Conservation (phyloP, 2,797 vertebrate genomes). For the Cirrhinus mrigala region DNA sequence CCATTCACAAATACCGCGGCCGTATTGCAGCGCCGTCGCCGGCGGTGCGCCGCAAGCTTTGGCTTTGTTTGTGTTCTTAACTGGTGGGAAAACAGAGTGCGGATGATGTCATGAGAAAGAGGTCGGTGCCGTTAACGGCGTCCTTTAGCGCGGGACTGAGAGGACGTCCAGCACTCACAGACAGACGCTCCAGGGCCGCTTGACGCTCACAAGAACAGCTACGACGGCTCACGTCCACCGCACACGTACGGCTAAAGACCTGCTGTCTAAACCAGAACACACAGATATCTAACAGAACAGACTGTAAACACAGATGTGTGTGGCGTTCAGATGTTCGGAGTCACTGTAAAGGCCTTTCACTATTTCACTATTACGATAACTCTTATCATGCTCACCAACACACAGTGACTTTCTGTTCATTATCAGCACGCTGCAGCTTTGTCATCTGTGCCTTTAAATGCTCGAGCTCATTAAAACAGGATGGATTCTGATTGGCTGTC, state of each 20-base stretch:
- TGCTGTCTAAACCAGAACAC: neutral
- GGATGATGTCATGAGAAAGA: slow-evolving; percentile 44
- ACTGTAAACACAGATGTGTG: neutral
- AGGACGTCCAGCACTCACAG: slow-evolving; percentile 44
- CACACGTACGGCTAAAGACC: no score
- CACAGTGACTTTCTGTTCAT: no score
- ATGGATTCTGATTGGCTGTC: no score
- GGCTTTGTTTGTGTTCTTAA: slow-evolving; percentile 47
- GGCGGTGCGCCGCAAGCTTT: neutral
- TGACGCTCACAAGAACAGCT: no score
- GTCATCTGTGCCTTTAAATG: no score
- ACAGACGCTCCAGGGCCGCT: slow-evolving; percentile 12
- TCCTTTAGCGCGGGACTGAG: slow-evolving; percentile 40
- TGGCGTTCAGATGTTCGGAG: neutral
- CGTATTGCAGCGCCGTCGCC: slow-evolving; percentile 2
- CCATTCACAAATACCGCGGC: neutral
- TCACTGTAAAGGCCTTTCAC: no score
- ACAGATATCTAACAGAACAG: neutral
- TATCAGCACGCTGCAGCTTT: no score
- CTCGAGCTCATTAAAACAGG: no score
- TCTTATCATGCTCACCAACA: no score
- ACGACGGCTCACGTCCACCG: no score
- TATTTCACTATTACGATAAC: no score
- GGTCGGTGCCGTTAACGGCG: slow-evolving; percentile 40
- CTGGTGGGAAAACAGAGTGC: slow-evolving; percentile 34